Conservation (phyloP, 2,113 vertebrate genomes). For the Phrynocephalus versicolor region DNA sequence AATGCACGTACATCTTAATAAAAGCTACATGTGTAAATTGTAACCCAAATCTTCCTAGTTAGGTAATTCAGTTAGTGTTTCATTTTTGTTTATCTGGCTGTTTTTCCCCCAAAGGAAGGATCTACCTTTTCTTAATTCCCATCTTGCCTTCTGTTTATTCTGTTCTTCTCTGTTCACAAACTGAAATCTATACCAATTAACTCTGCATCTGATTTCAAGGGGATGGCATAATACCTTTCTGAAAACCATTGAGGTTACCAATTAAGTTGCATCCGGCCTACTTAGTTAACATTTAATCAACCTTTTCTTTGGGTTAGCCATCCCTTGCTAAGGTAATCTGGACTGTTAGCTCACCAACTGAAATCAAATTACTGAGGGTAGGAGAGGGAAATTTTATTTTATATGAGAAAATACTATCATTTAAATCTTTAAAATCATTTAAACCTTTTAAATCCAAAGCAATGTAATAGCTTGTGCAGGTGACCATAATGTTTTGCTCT, state of each 20-base stretch:
- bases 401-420: too few species aligned
- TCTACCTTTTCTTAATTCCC: constrained; percentile 3
- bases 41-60: neutral
- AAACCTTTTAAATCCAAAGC: constrained; percentile 46
- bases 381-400: constrained; percentile 46
- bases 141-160: constrained; percentile 27
- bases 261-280: constrained; percentile 46
- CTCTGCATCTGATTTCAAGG: constrained; percentile 45
- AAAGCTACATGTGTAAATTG: neutral
- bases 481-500: neutral
- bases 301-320: constrained; percentile 40
- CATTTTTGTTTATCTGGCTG: neutral
- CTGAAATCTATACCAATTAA: constrained; percentile 55
- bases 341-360: constrained; percentile 41
- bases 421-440: constrained; percentile 8
- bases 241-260: constrained; percentile 35
- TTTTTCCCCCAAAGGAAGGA: constrained; percentile 6
- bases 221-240: constrained; percentile 20
- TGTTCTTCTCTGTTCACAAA: constrained; percentile 41
- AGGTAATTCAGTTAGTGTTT: neutral
- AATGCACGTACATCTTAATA: neutral
- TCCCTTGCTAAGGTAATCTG: constrained; percentile 40
- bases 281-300: constrained; percentile 38
- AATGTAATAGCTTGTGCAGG: constrained; percentile 19
- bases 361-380: constrained; percentile 44